Base-by-base conservation (phyloP, 2,888 invertebrate genomes). In the Limnephilus marmoratus region DNA sequence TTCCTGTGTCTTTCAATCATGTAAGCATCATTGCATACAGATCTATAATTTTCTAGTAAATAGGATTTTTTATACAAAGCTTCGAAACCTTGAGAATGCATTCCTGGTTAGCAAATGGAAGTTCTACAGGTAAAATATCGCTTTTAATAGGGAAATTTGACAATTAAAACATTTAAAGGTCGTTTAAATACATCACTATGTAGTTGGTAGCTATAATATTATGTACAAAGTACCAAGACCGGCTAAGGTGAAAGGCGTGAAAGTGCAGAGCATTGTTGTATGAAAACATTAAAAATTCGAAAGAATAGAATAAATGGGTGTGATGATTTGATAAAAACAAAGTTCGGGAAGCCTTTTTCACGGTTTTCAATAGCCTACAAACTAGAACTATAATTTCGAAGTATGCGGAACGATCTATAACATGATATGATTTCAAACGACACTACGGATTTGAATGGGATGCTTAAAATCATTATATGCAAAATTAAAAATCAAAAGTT, bases 321-420 rank as follows among this genome's bases (percentile, higher is more conserved):
- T 83, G 41, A 83, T 37, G 31, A 5, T 83, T 34, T 24, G 18
- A 83, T 37, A 18, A 37, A 37, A 13, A 24, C 4, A 5, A 83
- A 83, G 34, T 37, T 24, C 3, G 18, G 24, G 18, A 5, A 83
- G 83, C 37, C 37, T 11, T 83, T 83, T 34, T 83, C 34, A n/a
- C 18, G 83, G 83, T 83, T 45, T 41, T 86, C 86, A 29, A 45
- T 45, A 45, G n/a, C 86, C 86, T 49, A 86, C 49, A n/a, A 86
- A 86, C 15, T 45, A 49, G n/a, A n/a, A 34, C 45, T 24, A 29
- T 41, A 49, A 86, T 45, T 45, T 29, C n/a, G 45, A 85, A 41
- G 41, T 29, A 86, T 9, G 13, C 5, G 29, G 5, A 24, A 18
- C n/a, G n/a, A 12, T 41, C 49, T 86, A 12, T 37, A 41, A 41